Evolutionary conservation across 2,888 invertebrate genomes (phyloP).

Genomic region (Andrena flavipes): DNA sequence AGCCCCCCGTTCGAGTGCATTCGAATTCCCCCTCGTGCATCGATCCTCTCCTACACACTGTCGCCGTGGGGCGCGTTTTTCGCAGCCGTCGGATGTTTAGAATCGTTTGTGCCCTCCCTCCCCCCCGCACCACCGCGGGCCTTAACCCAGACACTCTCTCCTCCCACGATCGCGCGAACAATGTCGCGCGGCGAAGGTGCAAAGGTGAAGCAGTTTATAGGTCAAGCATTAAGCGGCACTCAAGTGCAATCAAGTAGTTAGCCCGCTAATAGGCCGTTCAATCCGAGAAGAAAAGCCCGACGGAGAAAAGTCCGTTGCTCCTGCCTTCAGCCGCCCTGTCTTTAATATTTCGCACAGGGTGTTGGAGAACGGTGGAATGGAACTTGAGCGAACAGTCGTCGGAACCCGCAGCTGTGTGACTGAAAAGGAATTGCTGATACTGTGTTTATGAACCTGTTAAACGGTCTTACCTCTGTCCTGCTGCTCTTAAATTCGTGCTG

Average conservation of each 20-base stretch:
- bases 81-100: constrained; percentile 46
- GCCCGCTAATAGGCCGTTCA: constrained; percentile 45
- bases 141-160: too few species aligned
- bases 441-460: neutral
- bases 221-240: constrained; percentile 50
- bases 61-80: constrained; percentile 32
- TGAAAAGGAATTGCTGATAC: neutral
- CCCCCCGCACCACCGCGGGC: neutral
- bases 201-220: constrained; percentile 52
- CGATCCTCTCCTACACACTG: constrained; percentile 34
- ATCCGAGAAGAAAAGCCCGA: constrained; percentile 45
- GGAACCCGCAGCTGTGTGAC: neutral
- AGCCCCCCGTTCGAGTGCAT: constrained; percentile 46
- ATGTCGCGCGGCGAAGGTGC: constrained; percentile 41
- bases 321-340: neutral
- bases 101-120: constrained; percentile 29
- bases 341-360: neutral
- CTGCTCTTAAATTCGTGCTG: too few species aligned
- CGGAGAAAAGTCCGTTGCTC: neutral
- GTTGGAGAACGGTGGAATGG: neutral
- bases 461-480: too few species aligned
- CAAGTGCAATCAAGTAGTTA: constrained; percentile 52
- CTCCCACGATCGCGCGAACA: constrained; percentile 31
- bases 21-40: constrained; percentile 44
- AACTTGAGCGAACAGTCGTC: neutral